Base-by-base conservation (phyloP, 2,888 invertebrate species). In the Bruchidius siliquastri region DNA sequence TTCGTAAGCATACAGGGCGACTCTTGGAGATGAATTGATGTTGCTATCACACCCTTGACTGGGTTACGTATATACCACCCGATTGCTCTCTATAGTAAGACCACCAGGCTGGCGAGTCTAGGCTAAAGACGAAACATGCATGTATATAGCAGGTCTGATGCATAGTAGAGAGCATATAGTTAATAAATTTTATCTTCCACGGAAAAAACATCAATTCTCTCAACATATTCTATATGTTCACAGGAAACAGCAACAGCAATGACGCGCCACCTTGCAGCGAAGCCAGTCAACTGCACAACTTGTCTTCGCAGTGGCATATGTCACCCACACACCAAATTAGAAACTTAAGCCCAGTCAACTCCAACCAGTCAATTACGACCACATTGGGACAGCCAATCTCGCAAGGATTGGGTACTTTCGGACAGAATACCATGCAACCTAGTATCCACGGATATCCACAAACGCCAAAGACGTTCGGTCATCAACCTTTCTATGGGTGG, bases 281-380 rank as follows among this genome's bases (percentile, higher is more conserved):
- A 67, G 21, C 76, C 21, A 74, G 69, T 73, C 87, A 87, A 70
- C 87, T 88, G 30, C 88, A 88, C 80, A 89, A 89, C 75, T 26
- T 79, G 22, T 32, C 77, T 6, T 73, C 79, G 22, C 79, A 80
- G 68, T 82, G 82, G 82, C 78, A 78, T 72, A 82, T 83, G 79
- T 80, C 83, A 2, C 81, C 83, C 8, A 75, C 78, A 66, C 82
- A 81, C 73, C 81, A 83, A 70, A 75, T 81, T 20, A 76, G 84
- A 18, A 83, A 81, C 67, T 72, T 83, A 20, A 82, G 82, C 71
- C 84, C 84, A 0, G 77, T 75, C 21, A 79, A 79, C 66, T 69
- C 71, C 49, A 78, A 77, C 74, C 78, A 78, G 72, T 69, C 70
- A 20, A 76, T 76, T 66, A 68, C 76, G 20, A 73, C 74, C 22